Evolutionary conservation across 2,113 vertebrate genomes (phyloP).

Genomic region (Cettia cetti): DNA sequence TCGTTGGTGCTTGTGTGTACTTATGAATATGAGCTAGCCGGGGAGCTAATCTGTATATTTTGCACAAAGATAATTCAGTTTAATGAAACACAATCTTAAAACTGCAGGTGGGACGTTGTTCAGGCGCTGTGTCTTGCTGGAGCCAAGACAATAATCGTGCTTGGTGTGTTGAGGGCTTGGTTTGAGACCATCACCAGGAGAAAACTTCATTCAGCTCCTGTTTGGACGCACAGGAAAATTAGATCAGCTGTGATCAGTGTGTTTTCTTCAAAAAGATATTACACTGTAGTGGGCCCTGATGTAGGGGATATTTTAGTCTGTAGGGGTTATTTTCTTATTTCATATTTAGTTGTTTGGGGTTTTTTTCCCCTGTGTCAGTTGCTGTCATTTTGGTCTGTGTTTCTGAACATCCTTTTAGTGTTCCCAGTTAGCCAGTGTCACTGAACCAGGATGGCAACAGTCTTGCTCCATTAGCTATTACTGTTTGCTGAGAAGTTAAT

Average conservation of each 20-base stretch:
- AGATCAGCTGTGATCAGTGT: background rate
- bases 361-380: background rate
- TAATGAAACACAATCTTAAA: conserved; percentile 22
- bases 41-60: conserved; percentile 11
- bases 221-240: background rate
- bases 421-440: background rate
- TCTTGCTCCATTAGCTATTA: conserved; percentile 34
- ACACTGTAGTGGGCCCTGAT: background rate
- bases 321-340: background rate
- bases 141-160: background rate
- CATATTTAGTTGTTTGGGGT: background rate
- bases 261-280: background rate
- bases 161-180: background rate
- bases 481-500: conserved; percentile 21
- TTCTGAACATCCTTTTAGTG: conserved; percentile 9
- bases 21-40: background rate
- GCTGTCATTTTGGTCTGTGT: background rate
- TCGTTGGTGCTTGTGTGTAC: background rate
- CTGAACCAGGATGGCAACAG: conserved; percentile 8
- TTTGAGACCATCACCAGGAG: background rate
- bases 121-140: background rate
- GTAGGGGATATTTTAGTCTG: background rate
- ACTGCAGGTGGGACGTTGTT: background rate
- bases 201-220: background rate
- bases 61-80: conserved; percentile 25